These are phyloP conservation scores for Thereva nobilitata DNA, from an alignment of 2,888 invertebrate genomes.

Conservation along the genomic window DNA sequence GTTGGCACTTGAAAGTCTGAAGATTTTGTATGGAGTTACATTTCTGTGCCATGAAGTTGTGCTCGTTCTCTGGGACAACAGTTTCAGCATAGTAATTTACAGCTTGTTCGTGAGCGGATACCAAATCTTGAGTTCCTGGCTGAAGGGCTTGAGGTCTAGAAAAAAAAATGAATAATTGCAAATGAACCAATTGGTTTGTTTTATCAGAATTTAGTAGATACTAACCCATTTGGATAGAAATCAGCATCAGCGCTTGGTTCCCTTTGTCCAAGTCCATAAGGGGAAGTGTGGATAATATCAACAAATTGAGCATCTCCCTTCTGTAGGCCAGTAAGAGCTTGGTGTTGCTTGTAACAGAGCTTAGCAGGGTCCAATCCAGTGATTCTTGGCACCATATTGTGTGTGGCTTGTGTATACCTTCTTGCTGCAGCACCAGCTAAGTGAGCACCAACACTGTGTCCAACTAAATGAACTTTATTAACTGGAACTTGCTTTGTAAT, in stretches of 20 bases:
- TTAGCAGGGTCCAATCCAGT: constrained; percentile 54
- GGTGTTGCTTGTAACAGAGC: constrained; percentile 46
- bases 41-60: constrained; percentile 53
- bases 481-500: constrained; percentile 43
- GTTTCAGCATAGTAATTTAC: constrained; percentile 55
- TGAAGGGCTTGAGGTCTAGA: constrained; percentile 46
- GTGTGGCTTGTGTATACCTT: constrained; percentile 49
- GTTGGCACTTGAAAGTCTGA: constrained; percentile 50
- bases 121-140: constrained; percentile 51
- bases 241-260: constrained; percentile 52
- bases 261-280: constrained; percentile 46
- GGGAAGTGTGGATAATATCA: constrained; percentile 50
- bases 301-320: constrained; percentile 56
- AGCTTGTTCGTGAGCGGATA: constrained; percentile 53
- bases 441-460: constrained; percentile 52
- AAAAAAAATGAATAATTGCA: constrained; percentile 7
- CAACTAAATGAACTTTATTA: constrained; percentile 52
- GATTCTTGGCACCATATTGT: constrained; percentile 53
- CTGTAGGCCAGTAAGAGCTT: constrained; percentile 48
- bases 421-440: constrained; percentile 54
- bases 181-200: constrained; percentile 49
- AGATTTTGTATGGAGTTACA: constrained; percentile 52
- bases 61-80: constrained; percentile 52
- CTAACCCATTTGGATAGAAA: constrained; percentile 53
- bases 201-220: constrained; percentile 40